Percentiles rank a stretch among this genome's conserved stretches.
Evolutionary conservation across 2,113 vertebrate species (phyloP).

Genomic region (Ammospiza nelsoni): DNA sequence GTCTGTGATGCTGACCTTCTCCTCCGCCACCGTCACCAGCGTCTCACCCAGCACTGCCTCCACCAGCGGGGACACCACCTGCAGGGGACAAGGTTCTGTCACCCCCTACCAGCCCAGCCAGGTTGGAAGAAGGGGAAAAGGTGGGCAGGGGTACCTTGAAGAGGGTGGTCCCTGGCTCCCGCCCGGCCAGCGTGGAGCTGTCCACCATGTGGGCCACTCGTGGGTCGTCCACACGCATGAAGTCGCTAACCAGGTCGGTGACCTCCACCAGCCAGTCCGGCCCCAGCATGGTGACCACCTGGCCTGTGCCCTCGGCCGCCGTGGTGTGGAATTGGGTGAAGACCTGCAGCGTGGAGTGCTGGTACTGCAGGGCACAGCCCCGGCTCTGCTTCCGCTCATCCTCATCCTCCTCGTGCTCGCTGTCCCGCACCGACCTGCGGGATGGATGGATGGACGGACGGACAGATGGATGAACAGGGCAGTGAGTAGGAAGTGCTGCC

Average conservation of each 20-base stretch:
- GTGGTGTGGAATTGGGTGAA: conserved; percentile 98
- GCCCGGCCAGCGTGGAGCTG: conserved; percentile 86
- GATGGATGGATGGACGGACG: not conserved
- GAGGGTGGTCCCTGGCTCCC: conserved; percentile 88
- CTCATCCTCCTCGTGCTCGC: conserved; percentile 90
- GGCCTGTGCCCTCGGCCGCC: conserved; percentile 87
- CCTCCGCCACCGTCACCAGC: conserved; percentile 88
- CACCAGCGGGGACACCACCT: conserved; percentile 95
- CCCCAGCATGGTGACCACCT: conserved; percentile 97
- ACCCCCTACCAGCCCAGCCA: not conserved
- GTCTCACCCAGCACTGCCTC: conserved; percentile 90
- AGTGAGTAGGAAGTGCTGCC: not conserved
- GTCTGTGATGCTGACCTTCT: conserved; percentile 94
- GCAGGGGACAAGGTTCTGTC: not conserved
- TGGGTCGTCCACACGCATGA: conserved; percentile 88
- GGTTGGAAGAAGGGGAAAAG: not conserved
- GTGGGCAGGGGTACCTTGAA: conserved; percentile 83
- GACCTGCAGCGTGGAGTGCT: conserved; percentile 90
- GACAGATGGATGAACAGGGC: not conserved
- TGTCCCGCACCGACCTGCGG: conserved; percentile 88
- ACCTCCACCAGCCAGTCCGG: conserved; percentile 98
- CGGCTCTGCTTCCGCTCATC: conserved; percentile 86
- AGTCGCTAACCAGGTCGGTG: conserved; percentile 95
- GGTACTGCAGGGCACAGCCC: conserved; percentile 95
- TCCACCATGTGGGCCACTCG: conserved; percentile 92